Evolutionary conservation across 1,140 invertebrate genomes (phyloP), one percentile per base, ranked within the genome.

Genomic region (Metaphire vulgaris): DNA sequence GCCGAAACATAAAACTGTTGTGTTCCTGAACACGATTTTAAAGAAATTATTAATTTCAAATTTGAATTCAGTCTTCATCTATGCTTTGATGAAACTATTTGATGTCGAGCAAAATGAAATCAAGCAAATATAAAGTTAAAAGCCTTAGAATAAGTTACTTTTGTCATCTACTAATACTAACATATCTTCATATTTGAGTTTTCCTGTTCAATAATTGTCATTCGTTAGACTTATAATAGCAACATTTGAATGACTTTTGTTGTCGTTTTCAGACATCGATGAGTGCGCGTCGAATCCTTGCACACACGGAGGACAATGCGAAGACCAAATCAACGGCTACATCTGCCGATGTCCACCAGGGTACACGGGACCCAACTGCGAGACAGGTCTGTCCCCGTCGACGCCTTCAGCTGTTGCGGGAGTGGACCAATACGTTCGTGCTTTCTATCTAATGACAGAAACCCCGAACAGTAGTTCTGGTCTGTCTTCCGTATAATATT

Each of bases 271-370:
- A 69, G 67, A 69, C 14, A 69, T 69, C 67, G 67, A 69, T 26
- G 30, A 12, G n/a, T 69, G 67, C 26, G 14, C 26, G n/a, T 26
- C n/a, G n/a, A 2, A 26, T 12, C 67, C 67, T 28, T 69, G 79
- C 2, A 67, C 26, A 12, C 21, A 34, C 33, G 78, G 79, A 76
- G 41, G 28, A 33, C 34, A 1, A 1, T 83, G 82, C 68, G 76
- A 83, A 28, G 85, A 86, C 79, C 79, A 79, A 1, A 56, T 83
- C 15, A 79, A 80, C 41, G 80, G 67, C 33, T 84, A 83, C 74
- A 81, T 78, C 12, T 85, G 83, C 74, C 14, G 75, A 31, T 85
- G 83, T 74, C 79, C 81, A 28, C 78, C 80, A 30, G 83, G 82
- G 41, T 79, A 77, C 69, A 80, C 80, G 76, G 84, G 84, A 28